A percentile compares a stretch with the other conserved stretches of the same genome.
phyloP scores from a whole-genome alignment of 1,140 invertebrate species.

The Zaprionus kolodkinae region DNA sequence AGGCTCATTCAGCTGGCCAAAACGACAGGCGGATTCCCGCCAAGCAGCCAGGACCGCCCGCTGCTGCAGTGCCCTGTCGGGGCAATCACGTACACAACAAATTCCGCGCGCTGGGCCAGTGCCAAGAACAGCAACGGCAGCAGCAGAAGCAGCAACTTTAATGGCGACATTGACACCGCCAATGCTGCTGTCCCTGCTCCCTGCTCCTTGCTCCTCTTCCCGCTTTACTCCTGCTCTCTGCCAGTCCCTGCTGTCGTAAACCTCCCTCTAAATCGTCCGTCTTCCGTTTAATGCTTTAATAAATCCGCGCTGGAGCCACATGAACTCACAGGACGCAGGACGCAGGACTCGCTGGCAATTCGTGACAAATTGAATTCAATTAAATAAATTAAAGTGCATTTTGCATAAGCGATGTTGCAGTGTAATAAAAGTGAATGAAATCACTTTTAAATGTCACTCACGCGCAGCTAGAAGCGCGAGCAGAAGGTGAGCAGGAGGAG shows the following conservation, averaged over 20 bases:
- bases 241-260: constrained; percentile 42
- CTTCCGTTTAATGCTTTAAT: constrained; percentile 79
- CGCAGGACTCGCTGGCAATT: constrained; percentile 51
- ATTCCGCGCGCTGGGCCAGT: constrained; percentile 14
- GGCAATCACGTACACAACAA: constrained; percentile 60
- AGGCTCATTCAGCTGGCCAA: constrained; percentile 64
- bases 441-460: constrained; percentile 57
- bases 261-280: constrained; percentile 68
- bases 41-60: constrained; percentile 44
- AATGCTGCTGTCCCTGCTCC: constrained; percentile 7
- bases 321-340: constrained; percentile 7
- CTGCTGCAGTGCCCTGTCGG: constrained; percentile 67
- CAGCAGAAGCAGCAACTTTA: constrained; percentile 57
- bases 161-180: constrained; percentile 72
- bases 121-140: constrained; percentile 37
- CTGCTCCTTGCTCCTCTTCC: neutral
- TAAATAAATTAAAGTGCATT: constrained; percentile 82
- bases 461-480: constrained; percentile 4
- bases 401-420: constrained; percentile 62
- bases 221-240: constrained; percentile 33
- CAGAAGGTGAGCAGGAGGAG: neutral
- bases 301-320: constrained; percentile 51
- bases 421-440: constrained; percentile 59
- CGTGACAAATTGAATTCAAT: constrained; percentile 77
- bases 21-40: constrained; percentile 25